Percentiles rank a stretch among this genome's conserved stretches.
phyloP scores from a whole-genome alignment of 1,140 invertebrate genomes.

The Tetramorium simillimum region DNA sequence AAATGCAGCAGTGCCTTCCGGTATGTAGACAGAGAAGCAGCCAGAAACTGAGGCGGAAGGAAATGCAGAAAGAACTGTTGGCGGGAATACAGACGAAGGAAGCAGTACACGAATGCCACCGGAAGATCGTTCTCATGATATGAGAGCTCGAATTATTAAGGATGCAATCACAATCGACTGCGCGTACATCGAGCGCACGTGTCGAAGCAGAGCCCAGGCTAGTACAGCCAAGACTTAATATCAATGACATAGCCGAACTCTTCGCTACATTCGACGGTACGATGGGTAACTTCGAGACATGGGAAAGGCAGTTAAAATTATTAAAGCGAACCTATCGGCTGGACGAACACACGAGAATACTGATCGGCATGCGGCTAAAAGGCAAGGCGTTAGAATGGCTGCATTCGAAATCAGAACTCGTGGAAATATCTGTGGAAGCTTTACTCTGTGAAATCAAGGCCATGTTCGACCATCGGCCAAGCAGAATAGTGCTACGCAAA shows the following conservation, averaged over 20 bases:
- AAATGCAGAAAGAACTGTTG: too few species aligned
- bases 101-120: too few species aligned
- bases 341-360: neutral
- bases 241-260: neutral
- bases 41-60: too few species aligned
- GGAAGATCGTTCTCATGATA: too few species aligned
- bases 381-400: conserved; percentile 41
- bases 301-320: neutral
- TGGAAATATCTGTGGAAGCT: neutral
- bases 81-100: too few species aligned
- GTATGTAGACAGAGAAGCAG: too few species aligned
- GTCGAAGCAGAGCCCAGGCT: neutral
- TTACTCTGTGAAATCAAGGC: neutral
- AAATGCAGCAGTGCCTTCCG: too few species aligned
- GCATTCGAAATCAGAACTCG: conserved; percentile 5
- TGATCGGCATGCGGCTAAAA: conserved; percentile 5
- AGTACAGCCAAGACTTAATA: neutral
- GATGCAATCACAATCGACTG: neutral
- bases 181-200: neutral
- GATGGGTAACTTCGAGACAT: neutral
- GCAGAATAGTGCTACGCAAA: neutral
- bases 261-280: neutral
- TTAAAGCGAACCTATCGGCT: neutral
- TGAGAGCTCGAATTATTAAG: neutral
- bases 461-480: conserved; percentile 1